Conservation (phyloP, 1,140 invertebrate species). For the Myzus persicae region DNA sequence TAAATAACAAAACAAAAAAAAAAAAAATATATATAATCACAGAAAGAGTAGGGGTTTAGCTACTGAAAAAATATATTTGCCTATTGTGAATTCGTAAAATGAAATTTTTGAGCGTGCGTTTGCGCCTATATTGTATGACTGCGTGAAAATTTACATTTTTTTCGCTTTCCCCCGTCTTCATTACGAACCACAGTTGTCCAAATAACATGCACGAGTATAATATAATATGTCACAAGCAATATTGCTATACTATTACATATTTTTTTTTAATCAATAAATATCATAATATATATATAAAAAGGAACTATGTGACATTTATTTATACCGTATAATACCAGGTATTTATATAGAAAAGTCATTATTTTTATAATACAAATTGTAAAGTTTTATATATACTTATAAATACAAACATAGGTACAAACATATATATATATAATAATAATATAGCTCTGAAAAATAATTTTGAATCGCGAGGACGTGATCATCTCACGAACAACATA, state of each 20-base stretch:
- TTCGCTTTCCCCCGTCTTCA: slow-evolving; percentile 13
- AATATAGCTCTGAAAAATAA: slow-evolving; percentile 58
- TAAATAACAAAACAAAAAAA: slow-evolving; percentile 49
- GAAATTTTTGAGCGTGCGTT: slow-evolving; percentile 54
- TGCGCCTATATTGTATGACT: slow-evolving; percentile 19
- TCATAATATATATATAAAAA: slow-evolving; percentile 50
- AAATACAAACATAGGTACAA: slow-evolving; percentile 58
- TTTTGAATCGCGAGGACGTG: slow-evolving; percentile 45
- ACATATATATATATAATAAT: slow-evolving; percentile 54
- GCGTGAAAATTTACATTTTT: slow-evolving; percentile 48
- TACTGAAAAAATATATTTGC: slow-evolving; percentile 44
- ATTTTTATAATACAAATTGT: slow-evolving; percentile 57
- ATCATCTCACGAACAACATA: slow-evolving; percentile 29
- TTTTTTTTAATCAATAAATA: slow-evolving; percentile 16
- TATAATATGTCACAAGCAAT: slow-evolving; percentile 52
- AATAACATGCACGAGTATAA: slow-evolving; percentile 47
- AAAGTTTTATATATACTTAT: slow-evolving; percentile 58
- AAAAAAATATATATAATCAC: slow-evolving; percentile 46
- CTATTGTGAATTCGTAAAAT: slow-evolving; percentile 54
- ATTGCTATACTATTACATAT: slow-evolving; percentile 51
- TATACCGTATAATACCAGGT: slow-evolving; percentile 30
- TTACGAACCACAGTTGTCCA: slow-evolving; percentile 53
- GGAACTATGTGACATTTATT: slow-evolving; percentile 58
- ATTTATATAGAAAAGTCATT: slow-evolving; percentile 57
- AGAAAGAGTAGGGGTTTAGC: slow-evolving; percentile 46